Conservation (phyloP, 1,140 invertebrate genomes). For the Ridgeia piscesae region DNA sequence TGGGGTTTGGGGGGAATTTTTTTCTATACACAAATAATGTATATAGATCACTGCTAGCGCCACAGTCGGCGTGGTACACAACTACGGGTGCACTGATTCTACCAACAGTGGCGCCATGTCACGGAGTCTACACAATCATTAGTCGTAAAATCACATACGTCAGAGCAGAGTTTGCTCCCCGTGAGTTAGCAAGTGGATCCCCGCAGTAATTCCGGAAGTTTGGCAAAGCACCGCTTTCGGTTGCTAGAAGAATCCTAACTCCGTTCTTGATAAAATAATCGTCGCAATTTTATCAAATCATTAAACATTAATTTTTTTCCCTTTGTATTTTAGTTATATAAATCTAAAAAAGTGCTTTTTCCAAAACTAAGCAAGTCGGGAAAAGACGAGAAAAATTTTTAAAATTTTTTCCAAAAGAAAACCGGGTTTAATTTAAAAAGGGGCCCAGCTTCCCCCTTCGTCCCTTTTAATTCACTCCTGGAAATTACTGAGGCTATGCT, state of each 20-base stretch:
- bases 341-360: not conserved
- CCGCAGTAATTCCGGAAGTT: not conserved
- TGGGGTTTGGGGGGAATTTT: too few species aligned
- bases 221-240: not conserved
- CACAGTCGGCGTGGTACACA: too few species aligned
- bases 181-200: not conserved
- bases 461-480: constrained; percentile 38
- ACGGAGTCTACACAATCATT: too few species aligned
- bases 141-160: not conserved
- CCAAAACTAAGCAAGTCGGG: not conserved
- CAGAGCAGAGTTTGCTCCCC: not conserved
- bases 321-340: not conserved
- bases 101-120: too few species aligned
- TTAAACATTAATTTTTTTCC: not conserved
- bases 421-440: not conserved
- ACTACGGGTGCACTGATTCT: too few species aligned
- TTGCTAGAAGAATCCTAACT: not conserved
- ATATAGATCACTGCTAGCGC: too few species aligned
- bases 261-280: not conserved
- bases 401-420: not conserved
- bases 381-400: not conserved
- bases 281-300: not conserved
- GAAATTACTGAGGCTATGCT: constrained; percentile 98
- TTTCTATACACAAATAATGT: too few species aligned
- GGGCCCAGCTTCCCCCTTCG: constrained; percentile 10